Conservation (phyloP, 2,888 invertebrate genomes). For the Synanthedon myopaeformis region DNA sequence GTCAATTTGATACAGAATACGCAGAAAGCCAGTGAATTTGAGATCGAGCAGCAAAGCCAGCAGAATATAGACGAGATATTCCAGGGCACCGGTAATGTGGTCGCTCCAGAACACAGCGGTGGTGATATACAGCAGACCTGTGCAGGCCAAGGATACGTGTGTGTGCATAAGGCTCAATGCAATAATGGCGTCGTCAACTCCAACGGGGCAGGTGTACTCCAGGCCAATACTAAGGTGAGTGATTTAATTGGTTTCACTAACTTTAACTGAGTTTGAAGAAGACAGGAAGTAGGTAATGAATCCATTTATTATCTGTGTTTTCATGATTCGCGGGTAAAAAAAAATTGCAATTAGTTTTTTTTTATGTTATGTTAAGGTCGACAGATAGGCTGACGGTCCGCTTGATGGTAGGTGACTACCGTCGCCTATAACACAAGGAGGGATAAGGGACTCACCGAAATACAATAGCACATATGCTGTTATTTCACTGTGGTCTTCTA, state of each 20-base stretch:
- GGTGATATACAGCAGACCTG: constrained; percentile 66
- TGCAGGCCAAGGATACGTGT: constrained; percentile 69
- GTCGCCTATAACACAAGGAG: too few relatives aligned
- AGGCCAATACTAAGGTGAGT: constrained; percentile 69
- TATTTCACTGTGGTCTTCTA: too few relatives aligned
- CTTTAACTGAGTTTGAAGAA: too few relatives aligned
- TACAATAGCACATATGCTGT: too few relatives aligned
- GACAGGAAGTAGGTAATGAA: too few relatives aligned
- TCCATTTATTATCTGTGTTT: too few relatives aligned
- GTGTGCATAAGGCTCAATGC: constrained; percentile 72
- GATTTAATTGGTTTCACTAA: background rate
- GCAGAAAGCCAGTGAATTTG: constrained; percentile 39
- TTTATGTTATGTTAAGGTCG: too few relatives aligned
- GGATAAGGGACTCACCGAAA: too few relatives aligned
- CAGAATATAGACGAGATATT: constrained; percentile 47
- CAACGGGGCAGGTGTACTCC: constrained; percentile 56
- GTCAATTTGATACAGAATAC: constrained; percentile 45
- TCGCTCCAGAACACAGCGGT: constrained; percentile 30
- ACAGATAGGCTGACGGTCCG: too few relatives aligned
- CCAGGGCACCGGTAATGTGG: constrained; percentile 41
- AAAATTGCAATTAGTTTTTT: too few relatives aligned
- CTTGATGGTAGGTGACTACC: too few relatives aligned
- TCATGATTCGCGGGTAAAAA: too few relatives aligned
- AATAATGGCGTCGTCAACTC: constrained; percentile 70
- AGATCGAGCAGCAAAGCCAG: constrained; percentile 38